Conservation (phyloP, 2,888 invertebrate species). For the Corbicula japonica region DNA sequence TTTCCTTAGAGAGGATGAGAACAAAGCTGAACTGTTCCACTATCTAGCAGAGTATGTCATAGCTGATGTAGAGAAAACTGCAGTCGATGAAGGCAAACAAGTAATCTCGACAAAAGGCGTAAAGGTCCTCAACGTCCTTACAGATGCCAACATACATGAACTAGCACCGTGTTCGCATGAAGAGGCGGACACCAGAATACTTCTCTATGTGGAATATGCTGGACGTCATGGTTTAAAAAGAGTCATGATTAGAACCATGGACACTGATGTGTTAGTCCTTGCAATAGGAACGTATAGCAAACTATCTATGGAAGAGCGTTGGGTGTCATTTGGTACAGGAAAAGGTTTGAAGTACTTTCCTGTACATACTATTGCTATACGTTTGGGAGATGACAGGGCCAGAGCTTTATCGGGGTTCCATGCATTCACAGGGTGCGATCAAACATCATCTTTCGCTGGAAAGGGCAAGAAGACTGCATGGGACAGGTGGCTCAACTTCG, state of each 20-base stretch:
- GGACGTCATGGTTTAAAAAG: background rate
- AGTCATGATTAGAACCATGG: constrained; percentile 22
- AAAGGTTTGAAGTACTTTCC: constrained; percentile 58
- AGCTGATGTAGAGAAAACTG: background rate
- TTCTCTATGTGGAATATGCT: constrained; percentile 10
- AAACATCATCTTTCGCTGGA: constrained; percentile 62
- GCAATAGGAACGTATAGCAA: constrained; percentile 1
- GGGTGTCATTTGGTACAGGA: constrained; percentile 64
- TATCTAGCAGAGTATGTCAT: too few relatives aligned
- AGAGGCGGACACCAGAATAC: constrained; percentile 33
- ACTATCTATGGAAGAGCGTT: constrained; percentile 47
- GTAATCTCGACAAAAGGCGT: constrained; percentile 10
- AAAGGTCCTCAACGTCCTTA: background rate
- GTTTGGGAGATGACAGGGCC: constrained; percentile 56
- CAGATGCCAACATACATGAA: background rate
- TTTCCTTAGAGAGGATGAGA: constrained; percentile 50
- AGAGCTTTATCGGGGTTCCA: constrained; percentile 62
- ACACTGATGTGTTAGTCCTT: constrained; percentile 33
- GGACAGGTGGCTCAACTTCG: constrained; percentile 63
- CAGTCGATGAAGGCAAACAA: background rate
- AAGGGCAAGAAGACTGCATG: constrained; percentile 69
- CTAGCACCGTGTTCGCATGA: constrained; percentile 32
- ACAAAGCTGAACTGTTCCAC: constrained; percentile 61
- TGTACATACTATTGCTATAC: constrained; percentile 51
- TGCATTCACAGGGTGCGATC: constrained; percentile 72